Base-by-base conservation (phyloP, 1,140 invertebrate genomes). In the Lineus longissimus region DNA sequence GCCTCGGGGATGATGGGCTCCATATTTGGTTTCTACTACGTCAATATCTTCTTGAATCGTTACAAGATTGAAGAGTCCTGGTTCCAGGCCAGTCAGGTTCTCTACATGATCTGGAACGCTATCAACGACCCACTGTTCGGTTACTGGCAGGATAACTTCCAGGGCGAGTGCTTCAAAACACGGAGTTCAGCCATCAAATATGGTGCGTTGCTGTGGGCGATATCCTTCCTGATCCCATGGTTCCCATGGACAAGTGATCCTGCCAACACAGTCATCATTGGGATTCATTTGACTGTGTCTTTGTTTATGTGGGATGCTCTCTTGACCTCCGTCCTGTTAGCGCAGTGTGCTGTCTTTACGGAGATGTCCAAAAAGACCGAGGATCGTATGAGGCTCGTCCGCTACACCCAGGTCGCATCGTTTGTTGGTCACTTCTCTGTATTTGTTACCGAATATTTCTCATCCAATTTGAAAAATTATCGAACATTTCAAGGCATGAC, bases 71-170 rank as follows among this genome's bases (percentile, higher is more conserved):
- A 75, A 41, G 73, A 82, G 55, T 70, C 63, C n/a, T 84, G 80
- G 81, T 84, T 84, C 66, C 81, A 84, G 27, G 59, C 75, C 7
- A 69, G 82, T 4, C 82, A 84, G 64, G 43, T 79, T 9, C 55
- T 84, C 11, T 83, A 77, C 60, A 67, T 84, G 66, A 43, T 83
- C 7, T 84, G 83, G 83, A 84, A 84, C 68, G 76, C 83, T 0
- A 67, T 84, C 33, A 84, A 84, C 62, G 82, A 84, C 62, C 83
- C 82, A 6, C 60, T 83, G 41, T 83, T 84, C 69, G 82, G 80
- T 17, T 82, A 82, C 61, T 62, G 73, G 6, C 78, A 81, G 60
- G 80, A 81, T 64, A 75, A 68, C 30, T 68, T 69, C n/a, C 66
- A 65, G 6, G 70, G 61, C 30, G 41, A 61, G 47, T 81, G 79